Conservation (phyloP, 2,113 vertebrate species). For the Probosciger aterrimus region DNA sequence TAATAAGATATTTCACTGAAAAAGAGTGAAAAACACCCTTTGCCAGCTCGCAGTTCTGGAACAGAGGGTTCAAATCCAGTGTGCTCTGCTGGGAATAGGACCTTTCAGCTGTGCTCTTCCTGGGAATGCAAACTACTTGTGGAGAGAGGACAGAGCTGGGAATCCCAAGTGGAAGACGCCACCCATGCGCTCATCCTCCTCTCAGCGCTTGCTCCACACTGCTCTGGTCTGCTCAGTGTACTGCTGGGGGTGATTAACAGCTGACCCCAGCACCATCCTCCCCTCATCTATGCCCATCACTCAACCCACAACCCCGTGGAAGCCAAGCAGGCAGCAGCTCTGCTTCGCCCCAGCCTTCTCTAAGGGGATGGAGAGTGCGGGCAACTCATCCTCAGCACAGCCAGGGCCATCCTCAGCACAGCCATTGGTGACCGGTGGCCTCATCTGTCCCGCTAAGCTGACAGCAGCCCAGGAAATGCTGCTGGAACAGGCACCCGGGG, state of each 20-base stretch:
- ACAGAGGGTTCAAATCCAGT: not conserved
- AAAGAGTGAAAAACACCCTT: not conserved
- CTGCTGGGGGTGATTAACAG: not conserved
- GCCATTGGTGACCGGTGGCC: rapidly evolving
- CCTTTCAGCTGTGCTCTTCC: not conserved
- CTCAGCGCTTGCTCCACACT: not conserved
- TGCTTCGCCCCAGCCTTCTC: not conserved
- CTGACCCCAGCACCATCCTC: not conserved
- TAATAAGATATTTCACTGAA: not conserved
- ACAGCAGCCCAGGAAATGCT: not conserved
- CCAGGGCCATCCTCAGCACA: not conserved
- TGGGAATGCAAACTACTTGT: not conserved
- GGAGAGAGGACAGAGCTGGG: not conserved
- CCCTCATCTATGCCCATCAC: not conserved
- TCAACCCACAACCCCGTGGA: not conserved
- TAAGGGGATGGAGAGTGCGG: not conserved
- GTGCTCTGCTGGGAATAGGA: not conserved
- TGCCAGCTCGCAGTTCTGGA: not conserved
- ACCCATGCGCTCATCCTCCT: not conserved
- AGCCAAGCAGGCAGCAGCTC: not conserved
- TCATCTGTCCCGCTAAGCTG: not conserved
- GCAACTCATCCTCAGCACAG: not conserved
- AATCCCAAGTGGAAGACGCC: not conserved
- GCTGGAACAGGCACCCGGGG: not conserved
- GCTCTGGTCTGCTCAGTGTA: not conserved